A percentile compares a stretch with the other conserved stretches of the same genome.
Evolutionary conservation across 2,797 vertebrate genomes (phyloP).

Genomic region (Eulemur mongoz): DNA sequence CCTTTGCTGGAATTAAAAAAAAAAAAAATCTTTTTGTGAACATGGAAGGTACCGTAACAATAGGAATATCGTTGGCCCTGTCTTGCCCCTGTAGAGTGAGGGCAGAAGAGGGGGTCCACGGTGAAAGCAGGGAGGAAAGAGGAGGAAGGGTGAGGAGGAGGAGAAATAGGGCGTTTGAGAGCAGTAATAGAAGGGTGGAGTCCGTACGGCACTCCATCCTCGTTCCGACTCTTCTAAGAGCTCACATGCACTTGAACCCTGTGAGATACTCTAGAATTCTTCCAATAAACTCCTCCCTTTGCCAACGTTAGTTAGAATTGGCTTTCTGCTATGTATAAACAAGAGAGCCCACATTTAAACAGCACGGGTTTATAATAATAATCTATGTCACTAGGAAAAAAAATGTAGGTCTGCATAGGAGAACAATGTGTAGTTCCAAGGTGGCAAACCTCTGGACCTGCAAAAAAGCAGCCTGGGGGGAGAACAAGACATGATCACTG

Average conservation of each 20-base stretch:
- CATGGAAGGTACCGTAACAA: not conserved
- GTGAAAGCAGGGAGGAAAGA: rapidly evolving
- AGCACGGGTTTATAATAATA: not conserved
- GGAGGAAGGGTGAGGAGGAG: too few relatives aligned
- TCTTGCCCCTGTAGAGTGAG: not conserved
- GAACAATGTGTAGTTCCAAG: not conserved
- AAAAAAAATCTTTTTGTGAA: not conserved
- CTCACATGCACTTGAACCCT: not conserved
- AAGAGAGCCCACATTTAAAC: not conserved
- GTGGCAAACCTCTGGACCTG: not conserved
- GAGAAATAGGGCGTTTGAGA: not conserved
- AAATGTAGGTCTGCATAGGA: not conserved
- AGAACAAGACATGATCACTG: not conserved
- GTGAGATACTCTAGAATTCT: not conserved
- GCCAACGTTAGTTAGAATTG: not conserved
- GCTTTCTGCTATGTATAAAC: not conserved
- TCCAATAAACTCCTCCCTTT: not conserved
- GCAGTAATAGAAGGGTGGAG: not conserved
- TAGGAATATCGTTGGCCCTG: not conserved
- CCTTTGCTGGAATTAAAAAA: not conserved
- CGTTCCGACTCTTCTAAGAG: not conserved
- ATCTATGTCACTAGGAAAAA: not conserved
- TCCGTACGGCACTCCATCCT: too few relatives aligned
- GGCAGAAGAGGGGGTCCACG: not conserved
- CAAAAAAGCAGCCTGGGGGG: not conserved